These are phyloP conservation scores for Anthonomus grandis DNA, from an alignment of 1,140 invertebrate species.

Conservation along the genomic window DNA sequence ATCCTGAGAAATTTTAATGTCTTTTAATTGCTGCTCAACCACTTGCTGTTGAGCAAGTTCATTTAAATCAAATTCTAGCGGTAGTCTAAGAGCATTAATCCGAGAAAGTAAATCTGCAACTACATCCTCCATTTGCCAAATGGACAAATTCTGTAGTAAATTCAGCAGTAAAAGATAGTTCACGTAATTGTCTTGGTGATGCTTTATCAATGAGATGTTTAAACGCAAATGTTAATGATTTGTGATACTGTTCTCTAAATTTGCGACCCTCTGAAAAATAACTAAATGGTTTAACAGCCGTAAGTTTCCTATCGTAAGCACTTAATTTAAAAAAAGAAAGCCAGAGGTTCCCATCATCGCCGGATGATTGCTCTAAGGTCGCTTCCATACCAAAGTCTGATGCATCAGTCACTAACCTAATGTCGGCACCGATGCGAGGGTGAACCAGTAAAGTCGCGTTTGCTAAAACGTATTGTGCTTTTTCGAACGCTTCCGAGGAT, in stretches of 20 bases:
- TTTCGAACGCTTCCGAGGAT: no score
- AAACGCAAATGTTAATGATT: conserved; percentile 7
- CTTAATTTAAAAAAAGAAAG: conserved; percentile 31
- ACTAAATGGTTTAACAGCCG: conserved; percentile 2
- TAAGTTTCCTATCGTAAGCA: background rate
- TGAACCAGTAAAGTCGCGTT: no score
- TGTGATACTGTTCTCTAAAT: conserved; percentile 4
- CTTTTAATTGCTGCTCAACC: no score
- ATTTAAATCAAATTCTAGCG: no score
- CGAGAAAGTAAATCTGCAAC: conserved; percentile 40
- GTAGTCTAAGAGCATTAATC: no score
- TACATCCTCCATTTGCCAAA: conserved; percentile 40
- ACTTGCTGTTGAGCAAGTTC: no score
- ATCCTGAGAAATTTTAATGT: no score
- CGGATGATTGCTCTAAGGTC: no score
- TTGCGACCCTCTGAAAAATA: background rate
- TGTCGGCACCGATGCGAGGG: no score
- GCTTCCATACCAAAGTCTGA: conserved; percentile 22
- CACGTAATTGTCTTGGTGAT: conserved; percentile 33
- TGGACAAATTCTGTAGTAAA: conserved; percentile 46
- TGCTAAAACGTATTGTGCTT: no score
- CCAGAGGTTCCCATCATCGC: no score
- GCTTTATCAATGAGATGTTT: conserved; percentile 1
- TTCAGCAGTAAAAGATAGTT: conserved; percentile 45
- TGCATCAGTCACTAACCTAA: no score